Evolutionary conservation across 2,797 vertebrate species (phyloP).

Genomic region (Decapterus maruadsi): DNA sequence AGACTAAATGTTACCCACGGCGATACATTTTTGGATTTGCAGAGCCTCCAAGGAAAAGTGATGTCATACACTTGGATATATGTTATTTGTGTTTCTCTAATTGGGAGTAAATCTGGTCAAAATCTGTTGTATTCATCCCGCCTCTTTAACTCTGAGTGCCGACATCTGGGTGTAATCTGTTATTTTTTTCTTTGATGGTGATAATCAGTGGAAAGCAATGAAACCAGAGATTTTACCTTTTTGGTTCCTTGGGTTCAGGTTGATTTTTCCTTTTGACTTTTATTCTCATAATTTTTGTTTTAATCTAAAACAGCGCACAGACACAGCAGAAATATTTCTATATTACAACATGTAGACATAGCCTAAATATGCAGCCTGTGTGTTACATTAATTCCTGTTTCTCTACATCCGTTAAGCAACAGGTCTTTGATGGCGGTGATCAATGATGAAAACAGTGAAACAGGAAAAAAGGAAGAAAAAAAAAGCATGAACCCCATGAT

Average conservation of each 20-base stretch:
- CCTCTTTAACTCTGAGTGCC: constrained; percentile 54
- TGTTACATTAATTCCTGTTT: constrained; percentile 18
- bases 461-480: background rate
- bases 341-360: too few relatives aligned
- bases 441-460: constrained; percentile 36
- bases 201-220: constrained; percentile 58
- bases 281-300: constrained; percentile 12
- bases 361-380: background rate
- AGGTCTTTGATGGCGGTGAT: constrained; percentile 31
- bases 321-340: background rate
- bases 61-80: constrained; percentile 66
- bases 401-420: constrained; percentile 11
- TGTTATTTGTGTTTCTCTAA: constrained; percentile 74
- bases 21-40: constrained; percentile 58
- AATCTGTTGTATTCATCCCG: constrained; percentile 57
- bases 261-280: constrained; percentile 6
- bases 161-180: constrained; percentile 71
- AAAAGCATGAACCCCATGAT: constrained; percentile 19
- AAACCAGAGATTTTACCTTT: constrained; percentile 20
- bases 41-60: constrained; percentile 45
- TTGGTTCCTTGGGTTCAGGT: background rate
- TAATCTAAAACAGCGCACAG: background rate
- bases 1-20: constrained; percentile 49
- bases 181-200: constrained; percentile 67
- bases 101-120: constrained; percentile 68